Evolutionary conservation across 2,888 invertebrate genomes (phyloP).

Genomic region (Harpagoxenus sublaevis): DNA sequence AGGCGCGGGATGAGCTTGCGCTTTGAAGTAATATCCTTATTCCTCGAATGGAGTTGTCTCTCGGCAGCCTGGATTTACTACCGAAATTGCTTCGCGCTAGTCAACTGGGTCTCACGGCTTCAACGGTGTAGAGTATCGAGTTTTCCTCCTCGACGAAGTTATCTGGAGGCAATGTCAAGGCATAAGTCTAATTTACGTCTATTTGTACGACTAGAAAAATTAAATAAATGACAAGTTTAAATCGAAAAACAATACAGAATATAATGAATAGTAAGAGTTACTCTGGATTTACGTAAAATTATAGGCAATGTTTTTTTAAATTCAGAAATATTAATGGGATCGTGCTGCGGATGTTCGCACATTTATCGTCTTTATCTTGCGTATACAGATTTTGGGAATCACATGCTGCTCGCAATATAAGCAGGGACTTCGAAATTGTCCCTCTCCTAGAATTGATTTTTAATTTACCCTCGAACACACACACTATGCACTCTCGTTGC

Average conservation of each 20-base stretch:
- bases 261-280: neutral
- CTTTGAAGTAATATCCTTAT: slow-evolving; percentile 58
- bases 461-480: slow-evolving; percentile 74
- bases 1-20: slow-evolving; percentile 51
- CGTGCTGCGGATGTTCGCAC: neutral
- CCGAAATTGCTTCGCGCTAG: slow-evolving; percentile 53
- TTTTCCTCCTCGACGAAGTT: slow-evolving; percentile 5
- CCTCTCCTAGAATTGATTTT: slow-evolving; percentile 79
- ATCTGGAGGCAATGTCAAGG: neutral
- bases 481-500: slow-evolving; percentile 53
- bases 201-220: neutral
- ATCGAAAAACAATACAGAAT: neutral
- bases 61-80: slow-evolving; percentile 44
- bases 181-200: neutral
- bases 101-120: slow-evolving; percentile 31
- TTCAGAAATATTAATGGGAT: slow-evolving; percentile 5
- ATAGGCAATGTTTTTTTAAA: neutral
- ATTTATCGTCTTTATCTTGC: neutral
- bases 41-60: slow-evolving; percentile 52
- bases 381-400: slow-evolving; percentile 17
- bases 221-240: neutral
- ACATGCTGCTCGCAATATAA: slow-evolving; percentile 22
- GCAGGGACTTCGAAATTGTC: slow-evolving; percentile 38
- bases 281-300: neutral
- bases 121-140: neutral